Evolutionary conservation across 2,888 invertebrate genomes (phyloP).

Genomic region (Matsumyia berberina): DNA sequence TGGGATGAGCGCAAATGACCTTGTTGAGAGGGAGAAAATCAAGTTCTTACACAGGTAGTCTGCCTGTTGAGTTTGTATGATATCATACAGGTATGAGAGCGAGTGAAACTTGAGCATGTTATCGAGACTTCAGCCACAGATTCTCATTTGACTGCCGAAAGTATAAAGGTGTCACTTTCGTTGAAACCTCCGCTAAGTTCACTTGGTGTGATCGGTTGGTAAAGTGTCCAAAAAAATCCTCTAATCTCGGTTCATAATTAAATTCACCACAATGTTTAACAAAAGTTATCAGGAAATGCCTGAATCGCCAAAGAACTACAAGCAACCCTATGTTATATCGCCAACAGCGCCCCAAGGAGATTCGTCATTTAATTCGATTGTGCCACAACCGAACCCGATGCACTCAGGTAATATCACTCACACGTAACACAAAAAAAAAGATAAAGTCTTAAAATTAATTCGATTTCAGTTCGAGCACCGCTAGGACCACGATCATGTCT

Average conservation of each 20-base stretch:
- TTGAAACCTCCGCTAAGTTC: not conserved
- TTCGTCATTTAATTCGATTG: not conserved
- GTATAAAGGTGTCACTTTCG: conserved; percentile 19
- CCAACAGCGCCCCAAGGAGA: not conserved
- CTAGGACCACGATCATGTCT: conserved; percentile 54
- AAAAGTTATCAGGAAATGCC: conserved; percentile 35
- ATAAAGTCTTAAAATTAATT: too few relatives aligned
- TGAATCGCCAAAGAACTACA: conserved; percentile 38
- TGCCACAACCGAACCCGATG: not conserved
- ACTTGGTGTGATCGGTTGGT: not conserved
- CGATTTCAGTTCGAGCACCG: too few relatives aligned
- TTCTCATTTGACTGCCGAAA: not conserved
- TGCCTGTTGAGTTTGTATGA: too few relatives aligned
- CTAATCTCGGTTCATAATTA: not conserved
- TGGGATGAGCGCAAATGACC: too few relatives aligned
- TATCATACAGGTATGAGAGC: too few relatives aligned
- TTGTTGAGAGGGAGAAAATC: too few relatives aligned
- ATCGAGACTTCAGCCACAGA: not conserved
- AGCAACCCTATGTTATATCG: conserved; percentile 8
- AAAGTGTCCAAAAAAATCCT: not conserved
- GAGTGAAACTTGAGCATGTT: too few relatives aligned
- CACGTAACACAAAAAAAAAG: too few relatives aligned
- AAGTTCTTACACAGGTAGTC: too few relatives aligned
- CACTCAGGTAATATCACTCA: conserved; percentile 18
- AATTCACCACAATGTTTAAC: conserved; percentile 38